Evolutionary conservation across 1,140 invertebrate species (phyloP), one percentile per base, ranked within the genome.

Genomic region (Drosophila sulfurigaster): DNA sequence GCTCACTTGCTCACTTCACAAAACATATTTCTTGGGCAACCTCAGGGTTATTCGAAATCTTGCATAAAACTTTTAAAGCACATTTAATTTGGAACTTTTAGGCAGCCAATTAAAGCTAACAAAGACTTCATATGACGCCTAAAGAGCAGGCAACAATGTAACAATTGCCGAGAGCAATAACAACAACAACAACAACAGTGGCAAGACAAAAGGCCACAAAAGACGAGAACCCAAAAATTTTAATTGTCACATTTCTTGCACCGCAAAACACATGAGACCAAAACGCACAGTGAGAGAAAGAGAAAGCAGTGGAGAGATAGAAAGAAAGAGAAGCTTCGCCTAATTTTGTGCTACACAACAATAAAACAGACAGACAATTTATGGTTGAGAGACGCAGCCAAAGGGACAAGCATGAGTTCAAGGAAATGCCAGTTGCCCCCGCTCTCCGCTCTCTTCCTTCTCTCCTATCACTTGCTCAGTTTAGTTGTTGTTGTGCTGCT

Each of bases 161-260:
- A 54, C 51, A 54, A 32, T 54, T 54, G 28, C 51, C 10, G 15
- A 8, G 28, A 54, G 25, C 51, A 52, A 32, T 13, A 52, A 52
- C 7, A 54, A 54, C 25, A 51, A 28, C 49, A 51, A 30, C 11
- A 51, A 28, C 15, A 51, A 28, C 49, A 32, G 25, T 3, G 35
- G 13, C 51, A 54, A 49, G 20, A 16, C 51, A 54, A 54, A 7
- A 30, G 28, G 28, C 25, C 46, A 43, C 16, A 66, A 48, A 7
- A 32, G 46, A 48, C 15, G 16, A 54, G 32, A n/a, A n/a, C 41
- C 28, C 11, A 52, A 56, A 51, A 54, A 79, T 75, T 82, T 82
- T 78, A 82, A 78, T 82, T 82, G 79, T 82, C 79, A 75, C 70
- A 82, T 74, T 81, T 69, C 57, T 30, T 49, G 77, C 20, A 66